phyloP scores from a whole-genome alignment of 1,140 invertebrate genomes.

The Matsumurasca onukii region DNA sequence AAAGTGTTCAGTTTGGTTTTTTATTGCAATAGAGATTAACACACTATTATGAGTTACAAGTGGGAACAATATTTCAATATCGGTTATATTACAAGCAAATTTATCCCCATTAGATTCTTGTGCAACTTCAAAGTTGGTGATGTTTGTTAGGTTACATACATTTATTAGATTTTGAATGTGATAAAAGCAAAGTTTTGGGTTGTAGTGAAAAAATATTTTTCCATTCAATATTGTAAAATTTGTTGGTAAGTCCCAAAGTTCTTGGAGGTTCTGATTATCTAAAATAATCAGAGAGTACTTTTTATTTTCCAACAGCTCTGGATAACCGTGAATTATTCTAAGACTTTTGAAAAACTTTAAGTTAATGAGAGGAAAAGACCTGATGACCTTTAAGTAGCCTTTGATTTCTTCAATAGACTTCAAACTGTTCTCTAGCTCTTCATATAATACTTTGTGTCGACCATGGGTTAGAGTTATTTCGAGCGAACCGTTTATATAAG shows the following conservation, averaged over 20 bases:
- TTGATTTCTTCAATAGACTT: constrained; percentile 74
- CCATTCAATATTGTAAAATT: constrained; percentile 58
- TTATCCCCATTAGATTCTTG: constrained; percentile 86
- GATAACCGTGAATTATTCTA: constrained; percentile 62
- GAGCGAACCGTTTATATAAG: constrained; percentile 72
- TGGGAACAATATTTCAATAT: constrained; percentile 34
- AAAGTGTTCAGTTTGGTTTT: constrained; percentile 19
- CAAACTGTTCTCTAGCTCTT: constrained; percentile 72
- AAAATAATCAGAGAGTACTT: constrained; percentile 71
- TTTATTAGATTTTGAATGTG: constrained; percentile 61
- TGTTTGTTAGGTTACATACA: background rate
- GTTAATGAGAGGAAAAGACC: constrained; percentile 77
- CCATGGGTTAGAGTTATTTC: constrained; percentile 74
- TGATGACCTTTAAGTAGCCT: constrained; percentile 74
- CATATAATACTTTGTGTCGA: constrained; percentile 47
- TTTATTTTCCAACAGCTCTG: constrained; percentile 23
- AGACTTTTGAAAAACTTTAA: constrained; percentile 85
- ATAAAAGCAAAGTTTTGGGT: constrained; percentile 86
- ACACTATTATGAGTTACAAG: constrained; percentile 4
- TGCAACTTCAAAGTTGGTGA: constrained; percentile 66
- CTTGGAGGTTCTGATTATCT: constrained; percentile 91
- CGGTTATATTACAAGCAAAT: constrained; percentile 69
- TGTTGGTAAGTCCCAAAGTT: constrained; percentile 75
- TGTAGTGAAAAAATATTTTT: constrained; percentile 87
- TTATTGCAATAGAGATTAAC: constrained; percentile 22